phyloP scores from a whole-genome alignment of 1,140 invertebrate genomes.

The Procambarus clarkii region DNA sequence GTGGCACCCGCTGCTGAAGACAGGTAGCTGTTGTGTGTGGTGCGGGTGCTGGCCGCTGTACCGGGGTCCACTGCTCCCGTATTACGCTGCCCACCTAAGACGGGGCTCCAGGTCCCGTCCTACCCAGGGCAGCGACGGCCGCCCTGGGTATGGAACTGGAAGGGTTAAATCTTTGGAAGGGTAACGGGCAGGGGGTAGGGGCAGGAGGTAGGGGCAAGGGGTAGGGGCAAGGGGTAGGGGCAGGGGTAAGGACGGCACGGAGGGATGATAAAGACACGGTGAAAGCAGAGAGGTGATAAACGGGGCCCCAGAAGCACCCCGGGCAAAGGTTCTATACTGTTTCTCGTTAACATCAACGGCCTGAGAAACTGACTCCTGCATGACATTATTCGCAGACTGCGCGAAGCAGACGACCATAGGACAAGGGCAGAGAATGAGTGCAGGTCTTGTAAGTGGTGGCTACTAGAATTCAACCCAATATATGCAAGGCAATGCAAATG shows the following conservation, averaged over 20 bases:
- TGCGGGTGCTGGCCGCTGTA: background rate
- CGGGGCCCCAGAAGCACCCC: too few relatives aligned
- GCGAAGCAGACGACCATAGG: too few relatives aligned
- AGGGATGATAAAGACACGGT: background rate
- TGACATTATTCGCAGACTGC: too few relatives aligned
- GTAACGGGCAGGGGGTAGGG: background rate
- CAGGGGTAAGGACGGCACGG: background rate
- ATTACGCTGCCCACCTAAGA: constrained; percentile 41
- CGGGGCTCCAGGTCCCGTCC: background rate
- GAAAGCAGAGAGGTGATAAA: background rate
- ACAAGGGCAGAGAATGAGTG: too few relatives aligned
- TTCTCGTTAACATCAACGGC: too few relatives aligned
- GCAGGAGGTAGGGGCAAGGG: background rate
- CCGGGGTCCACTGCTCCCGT: constrained; percentile 28
- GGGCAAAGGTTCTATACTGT: too few relatives aligned
- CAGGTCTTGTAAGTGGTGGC: too few relatives aligned
- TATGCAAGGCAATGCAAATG: too few relatives aligned
- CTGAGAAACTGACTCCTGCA: too few relatives aligned
- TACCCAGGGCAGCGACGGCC: background rate
- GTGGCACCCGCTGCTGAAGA: background rate
- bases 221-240: background rate
- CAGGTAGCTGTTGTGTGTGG: constrained; percentile 24
- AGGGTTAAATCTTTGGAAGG: background rate
- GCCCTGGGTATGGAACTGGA: background rate
- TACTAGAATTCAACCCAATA: too few relatives aligned